A percentile compares a stretch with the other conserved stretches of the same genome.
Conservation (phyloP, 37 sponge, comb jelly and placozoan species). For the Ephydatia muelleri region DNA sequence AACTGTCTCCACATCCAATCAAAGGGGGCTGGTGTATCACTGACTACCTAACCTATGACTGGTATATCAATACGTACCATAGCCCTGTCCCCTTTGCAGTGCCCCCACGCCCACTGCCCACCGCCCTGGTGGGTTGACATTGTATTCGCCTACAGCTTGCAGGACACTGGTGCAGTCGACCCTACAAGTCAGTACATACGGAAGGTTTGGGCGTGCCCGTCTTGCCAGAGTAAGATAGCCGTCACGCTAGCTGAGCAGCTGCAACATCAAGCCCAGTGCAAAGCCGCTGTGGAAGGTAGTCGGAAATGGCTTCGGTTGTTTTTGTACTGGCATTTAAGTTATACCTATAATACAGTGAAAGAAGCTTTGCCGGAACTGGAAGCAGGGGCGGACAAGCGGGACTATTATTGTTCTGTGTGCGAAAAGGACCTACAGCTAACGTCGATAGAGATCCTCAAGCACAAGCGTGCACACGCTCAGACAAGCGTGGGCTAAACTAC, state of each 20-base stretch:
- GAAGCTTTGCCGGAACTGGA: background rate
- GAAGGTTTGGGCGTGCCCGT: conserved; percentile 67
- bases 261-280: conserved; percentile 64
- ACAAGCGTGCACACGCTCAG: conserved; percentile 60
- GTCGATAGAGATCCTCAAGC: conserved; percentile 69
- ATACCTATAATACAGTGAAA: no score
- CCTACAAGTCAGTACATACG: conserved; percentile 31
- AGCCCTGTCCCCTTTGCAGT: background rate
- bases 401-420: conserved; percentile 57
- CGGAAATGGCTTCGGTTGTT: background rate
- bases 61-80: conserved; percentile 16
- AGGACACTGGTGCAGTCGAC: no score
- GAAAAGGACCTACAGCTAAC: conserved; percentile 29
- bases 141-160: background rate
- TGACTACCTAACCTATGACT: conserved; percentile 78
- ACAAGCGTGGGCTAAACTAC: no score
- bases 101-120: background rate
- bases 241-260: conserved; percentile 73
- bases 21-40: conserved; percentile 70
- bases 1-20: conserved; percentile 35
- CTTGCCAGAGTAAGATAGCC: conserved; percentile 48
- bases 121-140: background rate
- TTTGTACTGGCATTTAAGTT: background rate
- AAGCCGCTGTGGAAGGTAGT: conserved; percentile 6
- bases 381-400: conserved; percentile 2